Evolutionary conservation across 2,888 invertebrate species (phyloP).

Genomic region (Nephrotoma appendiculata): DNA sequence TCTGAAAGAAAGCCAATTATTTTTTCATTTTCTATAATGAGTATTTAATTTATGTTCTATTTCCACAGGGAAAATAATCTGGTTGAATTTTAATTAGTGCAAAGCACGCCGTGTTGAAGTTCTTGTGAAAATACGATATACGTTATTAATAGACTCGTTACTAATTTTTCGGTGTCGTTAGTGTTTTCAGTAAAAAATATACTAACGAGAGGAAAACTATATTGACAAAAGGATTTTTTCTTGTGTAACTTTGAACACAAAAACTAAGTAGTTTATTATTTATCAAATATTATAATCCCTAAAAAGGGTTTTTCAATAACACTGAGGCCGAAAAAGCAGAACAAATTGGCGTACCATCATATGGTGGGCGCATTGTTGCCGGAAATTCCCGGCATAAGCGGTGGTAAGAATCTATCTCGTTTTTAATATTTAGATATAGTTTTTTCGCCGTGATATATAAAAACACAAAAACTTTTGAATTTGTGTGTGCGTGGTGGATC

Average conservation of each 20-base stretch:
- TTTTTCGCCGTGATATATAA: not conserved
- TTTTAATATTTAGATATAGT: not conserved
- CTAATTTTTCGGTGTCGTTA: not conserved
- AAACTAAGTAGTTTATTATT: not conserved
- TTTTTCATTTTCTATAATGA: not conserved
- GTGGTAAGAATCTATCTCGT: constrained; percentile 16
- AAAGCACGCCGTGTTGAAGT: not conserved
- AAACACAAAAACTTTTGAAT: not conserved
- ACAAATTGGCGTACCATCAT: constrained; percentile 20
- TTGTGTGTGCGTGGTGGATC: not conserved
- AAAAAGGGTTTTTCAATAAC: not conserved
- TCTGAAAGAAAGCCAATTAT: not conserved
- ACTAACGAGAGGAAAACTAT: not conserved
- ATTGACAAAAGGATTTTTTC: not conserved
- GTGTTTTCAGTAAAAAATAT: not conserved
- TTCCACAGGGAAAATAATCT: not conserved
- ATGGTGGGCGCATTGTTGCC: constrained; percentile 26
- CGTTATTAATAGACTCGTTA: not conserved
- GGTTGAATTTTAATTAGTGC: not conserved
- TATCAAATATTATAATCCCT: not conserved
- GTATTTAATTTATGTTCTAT: not conserved
- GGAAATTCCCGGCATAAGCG: constrained; percentile 25
- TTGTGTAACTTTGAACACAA: not conserved
- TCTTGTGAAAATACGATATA: not conserved
- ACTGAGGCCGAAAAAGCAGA: not conserved